Evolutionary conservation across 2,797 vertebrate genomes (phyloP).

Genomic region (Enteromius trimaculatus): DNA sequence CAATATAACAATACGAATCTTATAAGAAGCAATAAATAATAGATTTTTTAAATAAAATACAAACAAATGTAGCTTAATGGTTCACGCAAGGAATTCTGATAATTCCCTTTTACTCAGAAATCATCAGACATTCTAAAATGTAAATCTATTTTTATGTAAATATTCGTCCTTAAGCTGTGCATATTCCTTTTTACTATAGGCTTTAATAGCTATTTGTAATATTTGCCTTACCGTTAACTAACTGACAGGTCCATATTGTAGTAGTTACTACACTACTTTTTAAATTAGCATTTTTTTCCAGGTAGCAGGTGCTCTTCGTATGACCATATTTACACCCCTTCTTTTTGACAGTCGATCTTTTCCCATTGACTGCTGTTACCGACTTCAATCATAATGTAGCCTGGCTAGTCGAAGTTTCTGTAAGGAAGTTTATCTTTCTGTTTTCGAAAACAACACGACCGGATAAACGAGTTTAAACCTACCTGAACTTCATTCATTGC

Average conservation of each 20-base stretch:
- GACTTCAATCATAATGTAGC: not conserved
- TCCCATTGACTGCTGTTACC: not conserved
- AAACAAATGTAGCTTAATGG: not conserved
- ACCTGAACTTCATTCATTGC: slow-evolving; percentile 33
- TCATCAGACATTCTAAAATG: not conserved
- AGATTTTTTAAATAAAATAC: not conserved
- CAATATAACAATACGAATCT: not conserved
- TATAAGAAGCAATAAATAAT: not conserved
- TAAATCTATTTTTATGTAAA: not conserved
- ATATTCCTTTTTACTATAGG: not conserved
- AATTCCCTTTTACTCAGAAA: not conserved
- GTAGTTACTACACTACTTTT: not conserved
- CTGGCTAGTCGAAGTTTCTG: not conserved
- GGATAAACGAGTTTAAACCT: slow-evolving; percentile 33
- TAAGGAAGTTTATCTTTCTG: slow-evolving; percentile 1
- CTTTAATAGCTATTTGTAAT: not conserved
- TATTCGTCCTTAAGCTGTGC: not conserved
- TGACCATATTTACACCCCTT: not conserved
- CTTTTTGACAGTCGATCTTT: not conserved
- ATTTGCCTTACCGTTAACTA: not conserved
- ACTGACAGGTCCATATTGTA: not conserved
- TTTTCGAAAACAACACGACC: not conserved
- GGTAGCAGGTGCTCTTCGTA: slow-evolving; percentile 9
- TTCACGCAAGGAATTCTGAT: not conserved
- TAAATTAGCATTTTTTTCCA: not conserved